phyloP scores from a whole-genome alignment of 2,113 vertebrate species.

The Labrus mixtus region DNA sequence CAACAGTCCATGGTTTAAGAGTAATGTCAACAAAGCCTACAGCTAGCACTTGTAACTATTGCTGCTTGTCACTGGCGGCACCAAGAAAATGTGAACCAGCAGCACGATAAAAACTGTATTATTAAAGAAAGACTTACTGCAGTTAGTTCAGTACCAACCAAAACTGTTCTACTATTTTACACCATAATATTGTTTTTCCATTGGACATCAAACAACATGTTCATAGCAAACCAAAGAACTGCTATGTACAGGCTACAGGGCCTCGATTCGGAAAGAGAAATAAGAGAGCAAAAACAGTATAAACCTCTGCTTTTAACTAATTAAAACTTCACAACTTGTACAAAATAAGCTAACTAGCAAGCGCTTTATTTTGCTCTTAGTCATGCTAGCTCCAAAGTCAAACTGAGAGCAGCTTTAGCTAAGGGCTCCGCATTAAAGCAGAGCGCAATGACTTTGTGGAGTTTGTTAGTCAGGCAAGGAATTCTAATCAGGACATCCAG shows the following conservation, averaged over 20 bases:
- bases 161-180: too few species aligned
- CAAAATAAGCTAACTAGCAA: neutral
- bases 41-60: too few species aligned
- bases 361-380: slow-evolving; percentile 6
- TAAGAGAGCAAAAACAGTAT: slow-evolving; percentile 22
- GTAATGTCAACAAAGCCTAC: too few species aligned
- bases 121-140: too few species aligned
- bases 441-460: slow-evolving; percentile 7
- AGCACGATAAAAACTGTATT: too few species aligned
- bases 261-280: slow-evolving; percentile 3
- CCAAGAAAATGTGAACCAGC: too few species aligned
- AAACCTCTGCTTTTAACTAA: neutral
- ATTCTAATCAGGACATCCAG: slow-evolving; percentile 33
- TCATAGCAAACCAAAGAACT: neutral
- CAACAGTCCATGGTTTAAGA: too few species aligned
- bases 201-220: neutral
- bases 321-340: neutral
- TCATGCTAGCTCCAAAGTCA: slow-evolving; percentile 21
- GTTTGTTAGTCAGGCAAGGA: slow-evolving; percentile 35
- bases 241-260: neutral
- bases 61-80: too few species aligned
- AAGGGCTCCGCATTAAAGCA: neutral
- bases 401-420: slow-evolving; percentile 26
- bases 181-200: too few species aligned
- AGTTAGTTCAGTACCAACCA: too few species aligned